A percentile compares a stretch with the other conserved stretches of the same genome.
Evolutionary conservation across 2,888 invertebrate species (phyloP).

Genomic region (Clepsis dumicolana): DNA sequence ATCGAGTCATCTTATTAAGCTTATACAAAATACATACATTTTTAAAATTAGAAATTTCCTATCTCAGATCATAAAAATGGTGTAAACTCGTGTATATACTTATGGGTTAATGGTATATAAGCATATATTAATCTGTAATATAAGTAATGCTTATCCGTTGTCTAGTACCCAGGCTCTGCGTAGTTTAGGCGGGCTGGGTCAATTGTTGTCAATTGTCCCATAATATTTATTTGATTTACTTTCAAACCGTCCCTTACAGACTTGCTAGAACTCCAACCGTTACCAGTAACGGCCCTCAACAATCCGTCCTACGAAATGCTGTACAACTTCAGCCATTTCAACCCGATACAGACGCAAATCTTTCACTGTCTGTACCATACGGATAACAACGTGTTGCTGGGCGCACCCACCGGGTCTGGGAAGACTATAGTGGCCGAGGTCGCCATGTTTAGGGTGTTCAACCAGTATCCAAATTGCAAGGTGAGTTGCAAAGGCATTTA

Average conservation of each 20-base stretch:
- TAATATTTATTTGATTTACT: no score
- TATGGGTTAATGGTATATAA: no score
- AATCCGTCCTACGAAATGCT: conserved; percentile 92
- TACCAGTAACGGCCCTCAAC: conserved; percentile 94
- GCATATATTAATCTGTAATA: no score
- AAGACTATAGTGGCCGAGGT: conserved; percentile 99
- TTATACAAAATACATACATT: no score
- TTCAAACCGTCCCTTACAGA: conserved; percentile 84
- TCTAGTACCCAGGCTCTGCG: no score
- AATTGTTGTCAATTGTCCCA: no score
- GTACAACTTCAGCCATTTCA: conserved; percentile 97
- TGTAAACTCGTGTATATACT: no score
- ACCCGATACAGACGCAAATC: conserved; percentile 99
- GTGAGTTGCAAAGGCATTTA: conserved; percentile 87
- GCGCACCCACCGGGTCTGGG: conserved; percentile 98
- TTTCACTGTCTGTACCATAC: conserved; percentile 98
- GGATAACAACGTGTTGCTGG: conserved; percentile 96
- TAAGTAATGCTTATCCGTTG: no score
- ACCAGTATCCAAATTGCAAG: conserved; percentile 92
- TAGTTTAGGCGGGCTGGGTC: no score
- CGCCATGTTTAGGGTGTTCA: conserved; percentile 97
- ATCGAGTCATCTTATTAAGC: no score
- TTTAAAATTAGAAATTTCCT: no score
- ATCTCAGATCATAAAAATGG: no score
- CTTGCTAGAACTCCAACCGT: conserved; percentile 94